Evolutionary conservation across 2,113 vertebrate species (phyloP), one percentile per base, ranked within the genome.

Genomic region (Poicephalus gulielmi): DNA sequence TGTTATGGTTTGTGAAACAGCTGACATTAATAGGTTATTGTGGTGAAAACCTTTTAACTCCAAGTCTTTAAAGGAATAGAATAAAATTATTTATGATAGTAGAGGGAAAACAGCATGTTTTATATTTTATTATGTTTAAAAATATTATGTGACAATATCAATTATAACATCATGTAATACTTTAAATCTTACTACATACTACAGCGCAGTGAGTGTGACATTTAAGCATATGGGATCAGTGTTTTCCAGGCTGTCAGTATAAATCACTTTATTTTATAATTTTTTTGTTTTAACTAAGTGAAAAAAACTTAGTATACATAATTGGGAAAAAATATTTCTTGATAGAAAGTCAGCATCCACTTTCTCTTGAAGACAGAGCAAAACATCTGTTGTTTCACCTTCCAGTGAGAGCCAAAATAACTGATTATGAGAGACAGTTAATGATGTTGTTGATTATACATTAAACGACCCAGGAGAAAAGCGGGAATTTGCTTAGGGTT

Each of bases 21-120:
- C 82, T 27, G 47, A 52, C 91, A 7, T 94, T 94, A 95, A 94
- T 83, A 82, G 88, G 92, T 77, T 67, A 69, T 92, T 85, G 74
- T 73, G 49, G 67, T 86, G 50, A 81, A 87, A 87, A 87, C 88
- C 94, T 97, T 97, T 97, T 91, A 83, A 94, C 95, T 94, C 66
- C 64, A 76, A 80, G 64, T 86, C 68, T 87, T 95, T 88, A 96
- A 97, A 97, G 92, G 82, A 95, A 31, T 13, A 92, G 74, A 96
- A 86, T 96, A 88, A 97, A 97, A 94, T 47, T 50, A 87, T 98
- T 95, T 76, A 64, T 91, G 83, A 73, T 24, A 92, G 96, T 91
- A 96, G 92, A 96, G 88, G 75, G 24, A 78, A 68, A 83, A 78
- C 69, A 96, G 94, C 77, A 73, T 86, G 83, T 83, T 96, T 96